These are phyloP conservation scores for Drosophila nigricruria DNA, from an alignment of 2,888 invertebrate species.

Conservation along the genomic window DNA sequence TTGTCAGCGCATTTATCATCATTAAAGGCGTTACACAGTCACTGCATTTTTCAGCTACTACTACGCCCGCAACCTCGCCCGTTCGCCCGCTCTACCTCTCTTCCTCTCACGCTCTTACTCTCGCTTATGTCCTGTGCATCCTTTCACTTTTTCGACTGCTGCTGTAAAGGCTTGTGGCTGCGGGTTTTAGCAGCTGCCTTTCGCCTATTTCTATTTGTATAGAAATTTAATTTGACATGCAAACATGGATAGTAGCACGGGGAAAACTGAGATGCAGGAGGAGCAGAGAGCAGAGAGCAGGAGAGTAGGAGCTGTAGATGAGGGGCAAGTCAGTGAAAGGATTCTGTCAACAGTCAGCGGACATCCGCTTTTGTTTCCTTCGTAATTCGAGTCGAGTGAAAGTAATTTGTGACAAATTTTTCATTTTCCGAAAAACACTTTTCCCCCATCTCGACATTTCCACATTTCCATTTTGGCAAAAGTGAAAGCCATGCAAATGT, in stretches of 20 bases:
- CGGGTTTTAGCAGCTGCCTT: slow-evolving; percentile 56
- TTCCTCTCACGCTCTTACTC: background rate
- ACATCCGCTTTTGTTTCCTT: slow-evolving; percentile 48
- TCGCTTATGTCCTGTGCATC: slow-evolving; percentile 7
- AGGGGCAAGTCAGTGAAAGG: slow-evolving; percentile 61
- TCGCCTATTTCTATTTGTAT: slow-evolving; percentile 62
- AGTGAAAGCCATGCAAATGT: slow-evolving; percentile 81
- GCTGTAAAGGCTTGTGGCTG: slow-evolving; percentile 69
- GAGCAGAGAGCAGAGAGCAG: background rate
- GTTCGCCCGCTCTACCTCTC: slow-evolving; percentile 58
- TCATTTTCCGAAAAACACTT: slow-evolving; percentile 30
- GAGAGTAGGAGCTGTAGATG: background rate
- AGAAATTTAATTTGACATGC: slow-evolving; percentile 81
- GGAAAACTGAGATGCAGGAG: background rate
- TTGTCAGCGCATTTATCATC: slow-evolving; percentile 77
- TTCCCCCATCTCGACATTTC: slow-evolving; percentile 29
- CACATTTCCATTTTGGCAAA: slow-evolving; percentile 31
- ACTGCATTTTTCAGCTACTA: slow-evolving; percentile 24
- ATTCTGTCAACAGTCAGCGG: slow-evolving; percentile 61
- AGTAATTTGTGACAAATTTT: slow-evolving; percentile 80
- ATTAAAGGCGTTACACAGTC: slow-evolving; percentile 68
- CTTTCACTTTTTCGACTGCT: slow-evolving; percentile 10
- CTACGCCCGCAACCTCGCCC: slow-evolving; percentile 40
- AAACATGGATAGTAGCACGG: slow-evolving; percentile 54
- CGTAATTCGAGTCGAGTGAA: slow-evolving; percentile 70